These are phyloP conservation scores for Trypoxylus dichotomus DNA, from an alignment of 1,140 invertebrate species.

Conservation along the genomic window DNA sequence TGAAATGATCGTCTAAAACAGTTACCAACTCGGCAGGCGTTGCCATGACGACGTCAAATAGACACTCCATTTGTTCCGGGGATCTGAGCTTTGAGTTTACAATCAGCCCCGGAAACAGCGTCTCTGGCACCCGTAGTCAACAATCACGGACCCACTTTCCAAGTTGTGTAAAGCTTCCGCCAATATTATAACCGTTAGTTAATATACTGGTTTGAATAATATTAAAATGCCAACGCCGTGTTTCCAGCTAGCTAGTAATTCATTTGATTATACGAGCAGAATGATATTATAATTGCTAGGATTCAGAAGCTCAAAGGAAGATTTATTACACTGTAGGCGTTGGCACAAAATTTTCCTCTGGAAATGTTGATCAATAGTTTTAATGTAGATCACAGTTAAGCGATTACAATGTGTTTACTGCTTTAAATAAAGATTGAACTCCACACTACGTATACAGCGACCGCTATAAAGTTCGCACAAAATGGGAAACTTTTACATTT, in stretches of 20 bases:
- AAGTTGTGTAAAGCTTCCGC: slow-evolving; percentile 30
- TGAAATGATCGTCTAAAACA: not conserved
- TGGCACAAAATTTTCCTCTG: no score
- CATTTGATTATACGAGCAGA: not conserved
- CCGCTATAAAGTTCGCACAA: no score
- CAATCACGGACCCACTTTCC: slow-evolving; percentile 41
- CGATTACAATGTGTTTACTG: no score
- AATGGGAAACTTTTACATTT: no score
- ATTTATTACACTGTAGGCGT: no score
- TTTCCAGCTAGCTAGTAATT: not conserved
- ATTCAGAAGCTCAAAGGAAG: no score
- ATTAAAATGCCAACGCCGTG: not conserved
- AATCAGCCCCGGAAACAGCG: slow-evolving; percentile 42
- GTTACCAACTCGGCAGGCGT: slow-evolving; percentile 24
- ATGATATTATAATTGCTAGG: not conserved
- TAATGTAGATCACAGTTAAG: no score
- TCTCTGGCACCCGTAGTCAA: slow-evolving; percentile 40
- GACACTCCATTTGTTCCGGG: slow-evolving; percentile 32
- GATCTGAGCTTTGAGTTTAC: slow-evolving; percentile 42
- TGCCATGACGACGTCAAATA: slow-evolving; percentile 40
- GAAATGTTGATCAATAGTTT: no score
- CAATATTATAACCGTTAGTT: slow-evolving; percentile 5
- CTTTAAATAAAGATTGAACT: no score
- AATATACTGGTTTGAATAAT: slow-evolving; percentile 5
- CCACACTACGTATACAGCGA: no score